Percentiles rank a stretch among this genome's conserved stretches.
phyloP scores from a whole-genome alignment of 1,140 invertebrate species.

The Dryas iulia region DNA sequence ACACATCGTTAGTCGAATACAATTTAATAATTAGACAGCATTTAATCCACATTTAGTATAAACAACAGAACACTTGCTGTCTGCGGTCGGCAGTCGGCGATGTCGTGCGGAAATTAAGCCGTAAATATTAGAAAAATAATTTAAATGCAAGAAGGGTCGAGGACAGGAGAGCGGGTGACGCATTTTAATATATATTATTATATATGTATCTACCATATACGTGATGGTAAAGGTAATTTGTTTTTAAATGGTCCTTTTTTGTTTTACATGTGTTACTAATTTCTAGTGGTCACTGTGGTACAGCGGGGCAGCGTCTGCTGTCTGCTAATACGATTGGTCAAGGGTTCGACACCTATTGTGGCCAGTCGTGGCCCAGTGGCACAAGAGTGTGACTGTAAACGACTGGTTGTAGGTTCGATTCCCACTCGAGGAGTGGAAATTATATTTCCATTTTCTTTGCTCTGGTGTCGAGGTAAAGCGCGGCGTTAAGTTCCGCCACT shows the following conservation, averaged over 20 bases:
- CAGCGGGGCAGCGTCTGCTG: too few relatives aligned
- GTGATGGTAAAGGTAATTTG: not conserved
- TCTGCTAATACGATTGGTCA: too few relatives aligned
- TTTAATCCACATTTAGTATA: conserved; percentile 23
- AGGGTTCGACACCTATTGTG: too few relatives aligned
- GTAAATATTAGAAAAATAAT: conserved; percentile 20
- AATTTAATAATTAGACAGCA: conserved; percentile 20
- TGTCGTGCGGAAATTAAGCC: conserved; percentile 24
- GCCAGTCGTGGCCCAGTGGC: too few relatives aligned
- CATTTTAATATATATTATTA: too few relatives aligned
- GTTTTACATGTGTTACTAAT: not conserved
- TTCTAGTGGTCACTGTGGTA: too few relatives aligned
- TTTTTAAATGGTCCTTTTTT: not conserved
- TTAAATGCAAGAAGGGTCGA: conserved; percentile 8
- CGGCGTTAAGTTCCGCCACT: too few relatives aligned
- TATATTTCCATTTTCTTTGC: too few relatives aligned
- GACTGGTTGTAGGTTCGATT: too few relatives aligned
- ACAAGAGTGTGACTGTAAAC: too few relatives aligned
- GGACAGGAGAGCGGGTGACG: not conserved
- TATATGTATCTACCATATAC: not conserved
- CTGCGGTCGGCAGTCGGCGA: conserved; percentile 8
- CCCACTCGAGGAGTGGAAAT: too few relatives aligned
- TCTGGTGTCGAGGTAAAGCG: too few relatives aligned
- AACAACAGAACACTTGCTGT: conserved; percentile 15
- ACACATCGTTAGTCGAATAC: not conserved